Base-by-base conservation (phyloP, 1,140 invertebrate species). In the Limonius californicus region DNA sequence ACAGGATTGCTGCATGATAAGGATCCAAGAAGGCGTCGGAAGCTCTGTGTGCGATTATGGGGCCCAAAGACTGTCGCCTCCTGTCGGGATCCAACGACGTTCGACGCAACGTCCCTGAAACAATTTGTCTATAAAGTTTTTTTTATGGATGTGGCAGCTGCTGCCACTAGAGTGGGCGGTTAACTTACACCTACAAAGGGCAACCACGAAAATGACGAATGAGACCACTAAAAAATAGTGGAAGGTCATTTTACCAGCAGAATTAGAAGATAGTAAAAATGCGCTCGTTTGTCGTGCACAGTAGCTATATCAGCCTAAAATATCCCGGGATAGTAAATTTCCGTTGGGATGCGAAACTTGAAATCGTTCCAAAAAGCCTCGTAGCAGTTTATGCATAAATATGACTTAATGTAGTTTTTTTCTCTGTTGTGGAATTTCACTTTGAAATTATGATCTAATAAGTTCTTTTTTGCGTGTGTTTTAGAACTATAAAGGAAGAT, bases 1-100 rank as follows among this genome's bases (percentile, higher is more conserved):
- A 95, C 59, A 94, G 81, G 63, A 94, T 93, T 63, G 92, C 91
- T 50, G 91, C 90, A 78, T 92, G 90, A 69, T 89, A 83, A 18
- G 90, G 90, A 82, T 94, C 91, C 42, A 92, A 76, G 66, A 81
- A 84, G 54, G 86, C 85, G 67, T 89, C 87, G 0, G 86, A 87
- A 1, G 86, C 85, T 65, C 88, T 80, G 68, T 89, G 86, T 18
- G 82, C 81, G 53, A 78, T 74, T 9, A 82, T 77, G 54, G 87
- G 82, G 58, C 88, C 88, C 53, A 91, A 77, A 14, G 89, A 91
- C 23, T 88, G 81, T 62, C 89, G 80, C 63, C 90, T 81, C 66
- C 86, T 83, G 60, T 87, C 88, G 12, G 89, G 84, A 71, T 91
- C 89, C 57, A 88, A 76, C 2, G 88, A 88, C 64, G 83, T 85